Conservation (phyloP, 2,113 vertebrate genomes). For the Elgaria multicarinata region DNA sequence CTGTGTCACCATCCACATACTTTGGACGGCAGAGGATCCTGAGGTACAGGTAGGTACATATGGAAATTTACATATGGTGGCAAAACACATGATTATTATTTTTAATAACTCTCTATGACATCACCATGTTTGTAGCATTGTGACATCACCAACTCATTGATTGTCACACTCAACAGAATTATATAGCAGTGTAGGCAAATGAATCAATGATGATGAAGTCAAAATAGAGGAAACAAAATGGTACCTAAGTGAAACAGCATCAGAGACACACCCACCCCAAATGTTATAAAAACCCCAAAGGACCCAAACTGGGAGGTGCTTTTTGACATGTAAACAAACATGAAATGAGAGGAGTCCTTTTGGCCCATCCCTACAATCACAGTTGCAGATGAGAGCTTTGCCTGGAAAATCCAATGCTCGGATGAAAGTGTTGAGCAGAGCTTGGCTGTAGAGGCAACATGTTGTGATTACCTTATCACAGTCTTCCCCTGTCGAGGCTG, state of each 20-base stretch:
- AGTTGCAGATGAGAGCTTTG: neutral
- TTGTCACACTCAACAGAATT: neutral
- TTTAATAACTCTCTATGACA: neutral
- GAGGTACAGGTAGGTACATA: neutral
- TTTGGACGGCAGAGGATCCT: neutral
- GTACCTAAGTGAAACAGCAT: neutral
- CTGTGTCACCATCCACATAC: neutral
- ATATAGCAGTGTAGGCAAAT: neutral
- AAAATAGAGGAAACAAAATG: neutral
- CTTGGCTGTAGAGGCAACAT: neutral
- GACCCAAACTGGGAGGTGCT: neutral
- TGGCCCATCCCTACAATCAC: neutral
- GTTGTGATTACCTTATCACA: no score
- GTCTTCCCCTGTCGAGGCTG: no score
- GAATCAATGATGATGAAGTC: neutral
- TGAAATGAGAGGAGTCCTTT: neutral
- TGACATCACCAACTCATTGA: neutral
- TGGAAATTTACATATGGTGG: neutral
- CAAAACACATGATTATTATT: neutral
- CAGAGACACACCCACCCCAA: neutral
- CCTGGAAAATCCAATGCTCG: slow-evolving; percentile 23
- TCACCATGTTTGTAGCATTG: neutral
- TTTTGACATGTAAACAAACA: neutral
- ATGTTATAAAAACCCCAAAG: neutral
- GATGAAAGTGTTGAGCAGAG: neutral